Evolutionary conservation across 2,113 vertebrate species (phyloP), one percentile per base, ranked within the genome.

Genomic region (Peucedramus taeniatus): DNA sequence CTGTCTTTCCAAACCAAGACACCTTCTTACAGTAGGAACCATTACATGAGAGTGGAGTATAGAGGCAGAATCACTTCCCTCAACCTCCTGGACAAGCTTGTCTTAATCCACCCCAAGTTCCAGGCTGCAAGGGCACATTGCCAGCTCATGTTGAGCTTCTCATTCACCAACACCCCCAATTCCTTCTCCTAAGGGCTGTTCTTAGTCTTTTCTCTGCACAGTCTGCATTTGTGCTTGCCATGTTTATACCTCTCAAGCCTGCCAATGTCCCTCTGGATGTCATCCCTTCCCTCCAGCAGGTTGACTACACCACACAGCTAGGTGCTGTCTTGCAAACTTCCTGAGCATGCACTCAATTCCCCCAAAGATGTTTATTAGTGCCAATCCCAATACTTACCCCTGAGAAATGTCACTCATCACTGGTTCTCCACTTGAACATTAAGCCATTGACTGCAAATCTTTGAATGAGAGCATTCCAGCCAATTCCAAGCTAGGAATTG

Each of bases 391-490:
- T 23, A 28, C 15, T 14, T 18, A 44, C 3, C 22, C 31, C 18
- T 37, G 23, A 51, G 60, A 37, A 53, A 66, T 30, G 11, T 28
- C 45, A 45, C 44, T 66, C 51, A 21, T 45, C 28, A 18, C 39
- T n/a, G 8, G 5, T 24, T 66, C 51, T 44, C 28, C 16, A 28
- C 37, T 39, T 45, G 33, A 23, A 26, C 39, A 26, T 15, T 40
- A 14, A 54, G n/a, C 8, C 15, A 40, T 14, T 54, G n/a, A 26
- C 27, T 0, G 0, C 28, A 66, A n/a, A 9, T 30, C 39, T 33
- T 50, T 19, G 14, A 83, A 44, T 27, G 17, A 54, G 30, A 69
- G 3, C 13, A 35, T 68, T 83, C 20, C 53, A 60, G 14, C 3
- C 27, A 54, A 39, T 75, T 56, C 54, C 39, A 79, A 53, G 18